Conservation (phyloP, 2,888 invertebrate species). For the Pomacea canaliculata region DNA sequence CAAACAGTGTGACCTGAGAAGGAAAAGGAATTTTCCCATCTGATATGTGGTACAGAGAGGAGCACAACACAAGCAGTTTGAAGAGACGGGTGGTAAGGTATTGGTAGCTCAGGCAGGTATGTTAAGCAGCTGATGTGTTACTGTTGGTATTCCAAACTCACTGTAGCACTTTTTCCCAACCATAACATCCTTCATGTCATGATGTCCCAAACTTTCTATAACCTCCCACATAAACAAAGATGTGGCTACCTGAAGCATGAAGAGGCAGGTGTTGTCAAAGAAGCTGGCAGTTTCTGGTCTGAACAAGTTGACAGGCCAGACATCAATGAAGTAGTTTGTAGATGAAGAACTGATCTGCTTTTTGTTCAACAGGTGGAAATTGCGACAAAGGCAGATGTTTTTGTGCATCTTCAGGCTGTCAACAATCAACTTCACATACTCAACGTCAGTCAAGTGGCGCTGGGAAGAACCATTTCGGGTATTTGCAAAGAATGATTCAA, state of each 20-base stretch:
- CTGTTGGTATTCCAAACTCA: no score
- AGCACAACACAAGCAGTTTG: no score
- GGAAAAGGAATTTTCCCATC: no score
- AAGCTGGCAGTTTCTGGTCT: constrained; percentile 80
- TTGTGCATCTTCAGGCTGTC: constrained; percentile 94
- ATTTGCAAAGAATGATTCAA: constrained; percentile 46
- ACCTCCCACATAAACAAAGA: no score
- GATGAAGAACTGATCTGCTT: constrained; percentile 79
- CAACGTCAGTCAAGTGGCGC: constrained; percentile 69
- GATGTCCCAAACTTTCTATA: no score
- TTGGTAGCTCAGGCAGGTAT: no score
- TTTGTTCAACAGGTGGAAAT: constrained; percentile 89
- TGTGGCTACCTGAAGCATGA: constrained; percentile 83
- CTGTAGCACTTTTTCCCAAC: no score
- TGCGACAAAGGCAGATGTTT: constrained; percentile 92
- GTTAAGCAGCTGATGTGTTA: no score
- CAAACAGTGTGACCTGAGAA: no score
- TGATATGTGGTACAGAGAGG: no score
- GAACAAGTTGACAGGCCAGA: constrained; percentile 97
- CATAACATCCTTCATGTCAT: no score
- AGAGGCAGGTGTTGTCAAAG: constrained; percentile 92
- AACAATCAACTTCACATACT: constrained; percentile 86
- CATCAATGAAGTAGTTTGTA: constrained; percentile 86
- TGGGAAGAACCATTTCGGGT: constrained; percentile 40
- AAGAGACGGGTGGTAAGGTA: no score